Evolutionary conservation across 2,797 vertebrate species (phyloP), one percentile per base, ranked within the genome.

Genomic region (Psittacula echo): DNA sequence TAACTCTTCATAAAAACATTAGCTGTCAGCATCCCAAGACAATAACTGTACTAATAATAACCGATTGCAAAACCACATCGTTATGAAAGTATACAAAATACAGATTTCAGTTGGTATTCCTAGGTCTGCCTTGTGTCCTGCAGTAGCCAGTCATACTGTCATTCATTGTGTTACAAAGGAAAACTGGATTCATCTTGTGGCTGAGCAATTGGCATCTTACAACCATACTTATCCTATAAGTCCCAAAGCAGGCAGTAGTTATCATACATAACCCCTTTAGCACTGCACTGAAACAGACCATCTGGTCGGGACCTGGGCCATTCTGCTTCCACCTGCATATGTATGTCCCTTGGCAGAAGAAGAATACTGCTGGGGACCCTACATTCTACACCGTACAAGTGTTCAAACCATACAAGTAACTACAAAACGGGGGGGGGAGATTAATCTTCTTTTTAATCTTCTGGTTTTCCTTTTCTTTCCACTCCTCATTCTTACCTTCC

Each of bases 231-330:
- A 42, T 19, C 39, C 30, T 37, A 15, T 41, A 67, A 30, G 66
- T 14, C 72, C 51, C 0, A 0, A 51, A 71, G 65, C 75, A 82
- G 71, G 41, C 41, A 60, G 44, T 2, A 21, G 6, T 71, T 47
- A 72, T 45, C 0, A 0, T 4, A 72, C 0, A 0, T 56, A 56
- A 56, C 32, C 32, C 54, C 54, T n/a, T 9, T 50, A 70, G n/a
- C 66, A 47, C 37, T 32, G 58, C 62, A 27, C 41, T 39, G 77
- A 94, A 81, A 74, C 16, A 11, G 0, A 51, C 10, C 48, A 58
- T 18, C 66, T 88, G 66, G 22, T 22, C 0, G 0, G 74, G 26
- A 53, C 32, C 23, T 32, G 39, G 50, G 73, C 21, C 80, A 74
- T 9, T 10, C 23, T 39, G 18, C 72, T 90, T 62, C 71, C 76